phyloP scores from a whole-genome alignment of 2,888 invertebrate species.

The Megalurothrips usitatus region DNA sequence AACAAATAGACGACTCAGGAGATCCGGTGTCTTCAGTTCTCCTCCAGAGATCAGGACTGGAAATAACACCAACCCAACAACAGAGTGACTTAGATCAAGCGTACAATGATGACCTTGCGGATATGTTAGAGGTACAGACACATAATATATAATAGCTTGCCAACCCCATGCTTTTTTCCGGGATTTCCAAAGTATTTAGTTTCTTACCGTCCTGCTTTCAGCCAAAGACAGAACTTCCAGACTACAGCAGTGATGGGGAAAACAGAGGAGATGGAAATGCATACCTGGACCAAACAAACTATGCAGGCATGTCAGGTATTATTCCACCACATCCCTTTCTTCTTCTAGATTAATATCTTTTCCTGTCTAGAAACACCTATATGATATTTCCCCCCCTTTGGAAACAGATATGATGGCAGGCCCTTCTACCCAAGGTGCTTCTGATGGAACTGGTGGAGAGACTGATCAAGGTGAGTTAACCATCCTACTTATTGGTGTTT shows the following conservation, averaged over 20 bases:
- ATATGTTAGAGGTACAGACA: slow-evolving; percentile 16
- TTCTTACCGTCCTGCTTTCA: slow-evolving; percentile 43
- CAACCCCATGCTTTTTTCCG: too few relatives aligned
- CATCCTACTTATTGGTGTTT: background rate
- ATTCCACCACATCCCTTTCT: background rate
- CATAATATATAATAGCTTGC: background rate
- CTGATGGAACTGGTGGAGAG: background rate
- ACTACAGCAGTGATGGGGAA: slow-evolving; percentile 67
- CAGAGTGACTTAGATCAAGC: slow-evolving; percentile 28
- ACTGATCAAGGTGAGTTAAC: background rate
- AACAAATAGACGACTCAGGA: background rate
- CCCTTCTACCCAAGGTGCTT: background rate
- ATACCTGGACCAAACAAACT: background rate
- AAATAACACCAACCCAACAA: background rate
- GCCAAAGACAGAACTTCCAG: slow-evolving; percentile 69
- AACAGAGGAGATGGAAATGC: slow-evolving; percentile 36
- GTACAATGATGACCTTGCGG: slow-evolving; percentile 26
- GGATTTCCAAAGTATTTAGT: background rate
- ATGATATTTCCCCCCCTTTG: background rate
- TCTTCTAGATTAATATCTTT: background rate
- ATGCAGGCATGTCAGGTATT: background rate
- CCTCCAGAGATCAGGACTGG: background rate
- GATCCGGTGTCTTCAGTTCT: background rate
- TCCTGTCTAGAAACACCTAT: too few relatives aligned
- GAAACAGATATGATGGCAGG: background rate